A percentile compares a stretch with the other conserved stretches of the same genome.
These are phyloP conservation scores for Idaea dimidiata DNA, from an alignment of 2,888 invertebrate species.

Conservation along the genomic window DNA sequence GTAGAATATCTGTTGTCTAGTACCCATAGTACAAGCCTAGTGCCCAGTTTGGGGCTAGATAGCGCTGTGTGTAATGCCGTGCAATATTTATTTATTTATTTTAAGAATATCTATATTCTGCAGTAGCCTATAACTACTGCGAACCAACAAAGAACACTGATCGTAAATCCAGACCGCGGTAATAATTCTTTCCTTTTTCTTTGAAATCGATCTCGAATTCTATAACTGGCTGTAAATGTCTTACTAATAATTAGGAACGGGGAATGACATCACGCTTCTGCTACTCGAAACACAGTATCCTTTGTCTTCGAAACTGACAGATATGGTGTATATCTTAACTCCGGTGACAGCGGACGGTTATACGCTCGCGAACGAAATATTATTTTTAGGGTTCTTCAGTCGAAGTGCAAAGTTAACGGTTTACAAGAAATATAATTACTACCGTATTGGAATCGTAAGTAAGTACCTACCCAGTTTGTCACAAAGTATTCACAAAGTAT, in stretches of 20 bases:
- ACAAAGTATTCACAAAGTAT: too few species aligned
- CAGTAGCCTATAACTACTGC: constrained; percentile 24
- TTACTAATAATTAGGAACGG: constrained; percentile 63
- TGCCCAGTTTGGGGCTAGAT: too few species aligned
- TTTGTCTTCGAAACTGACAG: constrained; percentile 70
- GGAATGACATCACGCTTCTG: constrained; percentile 69
- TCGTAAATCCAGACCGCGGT: constrained; percentile 52
- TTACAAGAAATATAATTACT: not conserved
- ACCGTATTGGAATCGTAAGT: too few species aligned
- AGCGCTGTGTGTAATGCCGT: too few species aligned
- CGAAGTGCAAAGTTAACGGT: not conserved
- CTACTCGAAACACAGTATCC: constrained; percentile 61
- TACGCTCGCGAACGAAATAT: constrained; percentile 60
- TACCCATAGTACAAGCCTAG: too few species aligned
- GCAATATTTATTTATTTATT: too few species aligned
- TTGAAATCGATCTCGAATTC: constrained; percentile 52
- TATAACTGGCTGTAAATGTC: constrained; percentile 58
- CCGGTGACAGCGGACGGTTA: constrained; percentile 63
- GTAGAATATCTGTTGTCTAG: too few species aligned
- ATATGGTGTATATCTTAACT: constrained; percentile 67
- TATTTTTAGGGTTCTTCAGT: constrained; percentile 43
- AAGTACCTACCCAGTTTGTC: not conserved
- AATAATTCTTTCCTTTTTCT: constrained; percentile 60
- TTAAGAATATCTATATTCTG: not conserved
- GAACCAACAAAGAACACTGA: constrained; percentile 56